Evolutionary conservation across 2,113 vertebrate genomes (phyloP).

Genomic region (Arvicanthis niloticus): DNA sequence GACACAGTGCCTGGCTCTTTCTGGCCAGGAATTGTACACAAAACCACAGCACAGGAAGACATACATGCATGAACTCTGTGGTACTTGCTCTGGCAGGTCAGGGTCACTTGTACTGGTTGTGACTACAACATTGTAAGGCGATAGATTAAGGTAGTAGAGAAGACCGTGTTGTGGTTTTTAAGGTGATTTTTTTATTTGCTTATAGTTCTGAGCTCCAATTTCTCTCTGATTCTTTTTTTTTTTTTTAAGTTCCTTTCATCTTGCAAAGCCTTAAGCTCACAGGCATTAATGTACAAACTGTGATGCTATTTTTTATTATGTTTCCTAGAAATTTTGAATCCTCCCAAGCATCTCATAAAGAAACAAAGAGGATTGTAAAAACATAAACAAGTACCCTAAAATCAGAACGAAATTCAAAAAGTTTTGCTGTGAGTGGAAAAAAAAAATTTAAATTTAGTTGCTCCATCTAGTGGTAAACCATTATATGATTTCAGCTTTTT

Average conservation of each 20-base stretch:
- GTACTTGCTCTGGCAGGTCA: neutral
- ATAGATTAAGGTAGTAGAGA: neutral
- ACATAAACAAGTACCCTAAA: conserved; percentile 32
- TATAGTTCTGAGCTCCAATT: conserved; percentile 47
- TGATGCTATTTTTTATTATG: conserved; percentile 33
- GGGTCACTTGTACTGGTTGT: conserved; percentile 26
- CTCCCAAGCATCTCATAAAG: conserved; percentile 50
- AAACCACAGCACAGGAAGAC: neutral
- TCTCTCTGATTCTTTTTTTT: neutral
- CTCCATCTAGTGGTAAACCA: conserved; percentile 89
- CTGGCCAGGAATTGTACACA: neutral
- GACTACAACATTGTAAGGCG: neutral
- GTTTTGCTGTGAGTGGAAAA: conserved; percentile 63
- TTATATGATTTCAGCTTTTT: conserved; percentile 70
- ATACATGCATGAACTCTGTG: neutral
- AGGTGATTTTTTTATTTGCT: conserved; percentile 34
- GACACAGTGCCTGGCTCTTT: neutral
- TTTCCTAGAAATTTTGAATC: neutral
- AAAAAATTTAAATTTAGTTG: conserved; percentile 85
- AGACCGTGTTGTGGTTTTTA: neutral
- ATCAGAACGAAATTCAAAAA: conserved; percentile 45
- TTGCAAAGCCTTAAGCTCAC: neutral
- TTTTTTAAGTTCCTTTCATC: neutral
- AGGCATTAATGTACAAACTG: neutral
- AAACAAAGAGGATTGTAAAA: neutral